phyloP scores from a whole-genome alignment of 2,797 vertebrate species.

The Falco rusticolus region DNA sequence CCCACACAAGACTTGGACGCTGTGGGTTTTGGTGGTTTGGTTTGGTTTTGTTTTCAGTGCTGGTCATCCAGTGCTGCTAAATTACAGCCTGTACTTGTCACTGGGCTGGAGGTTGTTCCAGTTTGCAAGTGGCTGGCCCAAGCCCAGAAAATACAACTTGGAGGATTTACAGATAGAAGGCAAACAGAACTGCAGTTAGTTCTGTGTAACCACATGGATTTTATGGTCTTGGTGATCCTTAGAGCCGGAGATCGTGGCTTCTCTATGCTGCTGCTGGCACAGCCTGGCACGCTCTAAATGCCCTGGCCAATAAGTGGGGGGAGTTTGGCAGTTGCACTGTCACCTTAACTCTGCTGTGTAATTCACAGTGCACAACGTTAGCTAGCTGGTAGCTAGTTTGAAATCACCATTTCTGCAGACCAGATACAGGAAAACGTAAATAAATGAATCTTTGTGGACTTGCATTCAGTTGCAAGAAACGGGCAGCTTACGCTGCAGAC shows the following conservation, averaged over 20 bases:
- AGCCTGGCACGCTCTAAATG: background rate
- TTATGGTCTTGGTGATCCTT: background rate
- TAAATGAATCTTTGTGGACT: background rate
- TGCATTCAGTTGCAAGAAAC: background rate
- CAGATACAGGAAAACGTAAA: background rate
- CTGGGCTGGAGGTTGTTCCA: background rate
- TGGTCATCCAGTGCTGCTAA: background rate
- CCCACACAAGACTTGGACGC: background rate
- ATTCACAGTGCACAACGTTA: background rate
- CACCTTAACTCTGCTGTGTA: background rate
- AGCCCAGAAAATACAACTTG: background rate
- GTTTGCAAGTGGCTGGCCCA: background rate
- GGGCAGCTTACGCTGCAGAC: background rate
- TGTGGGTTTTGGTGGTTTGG: too few species aligned
- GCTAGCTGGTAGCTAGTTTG: background rate
- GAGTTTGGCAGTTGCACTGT: background rate
- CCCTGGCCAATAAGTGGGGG: fast-evolving
- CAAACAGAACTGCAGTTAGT: background rate
- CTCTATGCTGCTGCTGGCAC: background rate
- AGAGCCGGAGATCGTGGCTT: background rate
- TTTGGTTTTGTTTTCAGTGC: too few species aligned
- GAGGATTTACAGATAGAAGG: background rate
- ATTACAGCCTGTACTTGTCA: background rate
- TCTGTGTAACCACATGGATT: background rate
- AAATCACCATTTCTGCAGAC: background rate